phyloP scores from a whole-genome alignment of 2,113 vertebrate genomes.

The Cyprinodon tularosa region DNA sequence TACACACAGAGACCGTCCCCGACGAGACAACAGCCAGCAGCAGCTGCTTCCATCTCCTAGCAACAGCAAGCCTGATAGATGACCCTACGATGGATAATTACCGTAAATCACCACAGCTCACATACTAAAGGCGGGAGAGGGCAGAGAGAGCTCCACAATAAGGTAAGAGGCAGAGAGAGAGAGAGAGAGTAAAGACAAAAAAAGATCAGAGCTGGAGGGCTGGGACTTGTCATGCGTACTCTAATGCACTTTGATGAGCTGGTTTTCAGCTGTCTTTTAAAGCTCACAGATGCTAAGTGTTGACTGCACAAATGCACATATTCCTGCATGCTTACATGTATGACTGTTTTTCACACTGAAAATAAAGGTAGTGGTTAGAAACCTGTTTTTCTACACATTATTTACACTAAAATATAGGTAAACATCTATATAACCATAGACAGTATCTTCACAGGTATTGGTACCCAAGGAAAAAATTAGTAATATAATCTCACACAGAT shows the following conservation, averaged over 20 bases:
- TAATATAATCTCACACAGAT: background rate
- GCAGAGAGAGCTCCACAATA: constrained; percentile 48
- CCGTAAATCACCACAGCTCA: constrained; percentile 91
- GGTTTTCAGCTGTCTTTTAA: constrained; percentile 54
- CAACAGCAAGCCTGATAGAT: constrained; percentile 95
- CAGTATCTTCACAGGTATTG: background rate
- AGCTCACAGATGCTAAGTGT: constrained; percentile 11
- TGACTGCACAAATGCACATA: constrained; percentile 9
- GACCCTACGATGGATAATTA: constrained; percentile 97
- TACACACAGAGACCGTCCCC: constrained; percentile 84
- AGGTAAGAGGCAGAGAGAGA: constrained; percentile 19
- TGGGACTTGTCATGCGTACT: constrained; percentile 77
- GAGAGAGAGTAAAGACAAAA: constrained; percentile 49
- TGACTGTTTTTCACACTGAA: constrained; percentile 20
- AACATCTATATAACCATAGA: background rate
- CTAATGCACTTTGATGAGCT: constrained; percentile 87
- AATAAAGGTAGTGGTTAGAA: constrained; percentile 65
- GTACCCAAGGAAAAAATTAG: background rate
- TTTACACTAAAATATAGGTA: constrained; percentile 61
- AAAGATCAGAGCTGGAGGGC: constrained; percentile 63
- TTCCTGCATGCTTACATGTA: background rate
- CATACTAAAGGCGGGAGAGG: constrained; percentile 67
- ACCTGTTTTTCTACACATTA: constrained; percentile 61
- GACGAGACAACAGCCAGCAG: constrained; percentile 94
- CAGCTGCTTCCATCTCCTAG: constrained; percentile 97